These are phyloP conservation scores for Scaptomyza montana DNA, from an alignment of 1,140 invertebrate genomes.

Conservation along the genomic window DNA sequence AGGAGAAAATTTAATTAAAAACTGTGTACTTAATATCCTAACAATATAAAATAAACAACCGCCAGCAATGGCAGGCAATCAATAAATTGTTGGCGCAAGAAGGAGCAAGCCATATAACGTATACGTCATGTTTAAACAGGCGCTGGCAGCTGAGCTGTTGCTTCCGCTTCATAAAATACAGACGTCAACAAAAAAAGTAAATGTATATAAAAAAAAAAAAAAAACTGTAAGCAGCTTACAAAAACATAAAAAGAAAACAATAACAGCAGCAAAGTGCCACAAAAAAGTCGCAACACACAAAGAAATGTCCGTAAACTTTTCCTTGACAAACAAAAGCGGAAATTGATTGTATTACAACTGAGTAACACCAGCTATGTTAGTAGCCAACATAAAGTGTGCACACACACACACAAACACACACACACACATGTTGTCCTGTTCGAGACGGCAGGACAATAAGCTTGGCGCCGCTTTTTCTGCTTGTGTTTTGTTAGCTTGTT, in stretches of 20 bases:
- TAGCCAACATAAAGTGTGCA: slow-evolving; percentile 53
- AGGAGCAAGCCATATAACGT: slow-evolving; percentile 41
- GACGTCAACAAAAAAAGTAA: slow-evolving; percentile 31
- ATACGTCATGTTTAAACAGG: slow-evolving; percentile 70
- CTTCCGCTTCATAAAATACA: slow-evolving; percentile 62
- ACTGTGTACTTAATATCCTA: slow-evolving; percentile 34
- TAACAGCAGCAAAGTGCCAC: slow-evolving; percentile 38
- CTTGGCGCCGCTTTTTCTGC: slow-evolving; percentile 59
- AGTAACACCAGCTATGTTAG: slow-evolving; percentile 34
- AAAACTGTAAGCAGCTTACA: not conserved
- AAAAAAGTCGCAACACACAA: slow-evolving; percentile 61
- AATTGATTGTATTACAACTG: slow-evolving; percentile 77
- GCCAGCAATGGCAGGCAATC: slow-evolving; percentile 33
- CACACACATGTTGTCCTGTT: slow-evolving; percentile 23
- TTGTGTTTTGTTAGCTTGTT: not conserved
- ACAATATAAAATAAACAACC: slow-evolving; percentile 9
- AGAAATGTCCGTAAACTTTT: slow-evolving; percentile 53
- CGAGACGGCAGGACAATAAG: slow-evolving; percentile 62
- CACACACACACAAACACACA: slow-evolving; percentile 31
- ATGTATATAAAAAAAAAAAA: not conserved
- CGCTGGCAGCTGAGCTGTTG: slow-evolving; percentile 71
- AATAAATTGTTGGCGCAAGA: slow-evolving; percentile 24
- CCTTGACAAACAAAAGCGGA: slow-evolving; percentile 80
- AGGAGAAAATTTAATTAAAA: slow-evolving; percentile 53
- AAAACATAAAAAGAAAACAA: slow-evolving; percentile 29